Conservation (phyloP, 2,113 vertebrate species). For the Seriola dumerili region DNA sequence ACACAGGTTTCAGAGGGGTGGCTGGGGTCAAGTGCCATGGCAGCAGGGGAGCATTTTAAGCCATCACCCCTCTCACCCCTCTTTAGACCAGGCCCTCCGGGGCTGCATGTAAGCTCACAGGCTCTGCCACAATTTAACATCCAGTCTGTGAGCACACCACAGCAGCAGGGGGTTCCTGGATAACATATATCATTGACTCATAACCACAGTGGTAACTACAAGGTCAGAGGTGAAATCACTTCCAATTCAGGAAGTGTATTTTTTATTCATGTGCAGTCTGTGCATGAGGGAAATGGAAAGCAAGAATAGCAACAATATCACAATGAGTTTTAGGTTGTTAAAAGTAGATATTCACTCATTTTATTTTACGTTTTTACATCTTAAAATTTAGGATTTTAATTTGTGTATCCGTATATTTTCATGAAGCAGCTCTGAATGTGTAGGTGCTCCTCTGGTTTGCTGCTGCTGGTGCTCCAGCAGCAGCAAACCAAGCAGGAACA, state of each 20-base stretch:
- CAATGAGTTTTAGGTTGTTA: background rate
- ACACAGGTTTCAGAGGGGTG: background rate
- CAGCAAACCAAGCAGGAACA: background rate
- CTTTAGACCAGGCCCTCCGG: slow-evolving; percentile 8
- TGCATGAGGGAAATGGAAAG: background rate
- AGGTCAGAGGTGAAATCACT: slow-evolving; percentile 61
- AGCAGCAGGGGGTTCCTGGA: slow-evolving; percentile 41
- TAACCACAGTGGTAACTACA: background rate
- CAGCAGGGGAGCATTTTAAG: slow-evolving; percentile 45
- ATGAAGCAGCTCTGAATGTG: background rate
- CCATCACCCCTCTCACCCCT: slow-evolving; percentile 15
- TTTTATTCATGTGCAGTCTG: slow-evolving; percentile 5
- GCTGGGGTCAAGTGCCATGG: slow-evolving; percentile 56
- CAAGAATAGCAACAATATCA: background rate
- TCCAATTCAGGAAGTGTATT: slow-evolving; percentile 38
- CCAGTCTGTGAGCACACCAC: slow-evolving; percentile 34
- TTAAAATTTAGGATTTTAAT: background rate
- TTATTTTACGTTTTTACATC: background rate
- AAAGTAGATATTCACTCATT: background rate
- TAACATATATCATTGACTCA: slow-evolving; percentile 62
- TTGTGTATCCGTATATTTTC: background rate
- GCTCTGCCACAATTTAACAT: slow-evolving; percentile 25
- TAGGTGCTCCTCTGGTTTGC: background rate
- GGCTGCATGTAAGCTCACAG: background rate
- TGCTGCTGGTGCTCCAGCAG: too few species aligned